Evolutionary conservation across 2,888 invertebrate genomes (phyloP), one percentile per base, ranked within the genome.

Genomic region (Chymomyza caudatula): DNA sequence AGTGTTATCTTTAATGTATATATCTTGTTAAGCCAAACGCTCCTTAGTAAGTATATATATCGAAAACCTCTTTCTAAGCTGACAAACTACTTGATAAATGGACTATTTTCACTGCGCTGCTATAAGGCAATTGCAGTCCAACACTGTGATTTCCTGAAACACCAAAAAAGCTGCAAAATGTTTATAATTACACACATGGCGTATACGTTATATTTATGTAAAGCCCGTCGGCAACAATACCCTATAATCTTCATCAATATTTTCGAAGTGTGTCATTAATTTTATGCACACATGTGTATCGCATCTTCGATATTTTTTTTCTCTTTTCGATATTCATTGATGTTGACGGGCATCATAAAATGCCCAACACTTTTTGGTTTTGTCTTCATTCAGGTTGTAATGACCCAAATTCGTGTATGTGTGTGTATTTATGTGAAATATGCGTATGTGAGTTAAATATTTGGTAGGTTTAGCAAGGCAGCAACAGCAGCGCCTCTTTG

Each of bases 391-490:
- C 63, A 81, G 65, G 65, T 75, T 78, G 79, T 78, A 81, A 81
- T 79, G 79, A 79, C 79, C 78, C 69, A 81, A 72, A 75, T 79
- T 81, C 74, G 68, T 78, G 29, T 37, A 37, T 2, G n/a, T n/a
- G n/a, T n/a, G n/a, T n/a, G n/a, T n/a, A n/a, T n/a, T n/a, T n/a
- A n/a, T n/a, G n/a, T n/a, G n/a, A n/a, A n/a, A n/a, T n/a, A n/a
- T n/a, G n/a, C n/a, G n/a, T n/a, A n/a, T n/a, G n/a, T n/a, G n/a
- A n/a, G n/a, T n/a, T n/a, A n/a, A n/a, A n/a, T n/a, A n/a, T n/a
- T n/a, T n/a, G n/a, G 4, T 4, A 47, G 4, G n/a, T 47, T 4
- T 47, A 47, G 4, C 6, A n/a, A n/a, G n/a, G n/a, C n/a, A n/a
- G n/a, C n/a, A n/a, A n/a, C n/a, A n/a, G n/a, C n/a, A 37, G 29